Base-by-base conservation (phyloP, 2,113 vertebrate species). In the Carassius gibelio region DNA sequence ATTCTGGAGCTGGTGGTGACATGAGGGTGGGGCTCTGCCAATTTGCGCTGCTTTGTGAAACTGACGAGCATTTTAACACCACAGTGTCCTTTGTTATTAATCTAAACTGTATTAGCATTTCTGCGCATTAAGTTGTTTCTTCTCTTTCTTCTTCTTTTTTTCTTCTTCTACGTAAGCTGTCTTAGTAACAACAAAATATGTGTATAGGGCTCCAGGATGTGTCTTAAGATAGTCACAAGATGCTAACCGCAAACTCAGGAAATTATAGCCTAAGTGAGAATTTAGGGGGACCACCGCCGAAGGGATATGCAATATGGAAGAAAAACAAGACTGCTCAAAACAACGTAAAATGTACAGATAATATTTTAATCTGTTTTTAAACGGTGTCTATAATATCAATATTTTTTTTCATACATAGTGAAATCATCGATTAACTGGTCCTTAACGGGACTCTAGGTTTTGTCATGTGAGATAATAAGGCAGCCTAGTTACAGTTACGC, bases 31-130 rank as follows among this genome's bases (percentile, higher is more conserved):
- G 48, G 50, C 1, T 17, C 50, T 30, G 21, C 1, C 11, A 55
- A 17, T 72, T 82, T 71, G 48, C 66, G 34, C 81, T 19, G 68
- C 50, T 38, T 71, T 72, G 81, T 10, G 81, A 82, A 82, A 82
- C 23, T 38, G 34, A 71, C 17, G 1, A 36, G 81, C 68, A 59
- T 52, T 71, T 82, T 36, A 36, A 52, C 61, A 50, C 9, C 61
- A 30, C 14, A 10, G n/a, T 66, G 78, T 48, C 8, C 5, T 52
- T 81, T 81, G 10, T 30, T 81, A 45, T 38, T 79, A 19, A 36
- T 14, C 23, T 52, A 55, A 52, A 76, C 74, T 11, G 21, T 23
- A 13, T 19, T 14, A 23, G 71, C 8, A 45, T 48, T 74, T n/a
- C 38, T n/a, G 11, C 21, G 45, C 10, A 48, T 48, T 23, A 23